Percentiles rank a stretch among this genome's conserved stretches.
Evolutionary conservation across 2,797 vertebrate genomes (phyloP).

Genomic region (Lophura swinhoii): DNA sequence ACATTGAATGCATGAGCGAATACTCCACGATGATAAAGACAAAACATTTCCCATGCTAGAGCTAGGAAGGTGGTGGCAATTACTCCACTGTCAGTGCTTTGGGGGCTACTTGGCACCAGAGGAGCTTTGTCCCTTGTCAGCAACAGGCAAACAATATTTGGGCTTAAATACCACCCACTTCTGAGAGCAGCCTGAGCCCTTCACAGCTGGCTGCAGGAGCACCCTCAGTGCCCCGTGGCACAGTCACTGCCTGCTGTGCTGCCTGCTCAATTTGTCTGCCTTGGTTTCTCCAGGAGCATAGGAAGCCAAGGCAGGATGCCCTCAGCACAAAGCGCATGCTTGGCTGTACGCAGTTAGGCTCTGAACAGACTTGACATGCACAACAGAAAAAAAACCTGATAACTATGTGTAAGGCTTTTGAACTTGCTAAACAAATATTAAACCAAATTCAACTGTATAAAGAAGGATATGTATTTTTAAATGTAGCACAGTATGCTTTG

Average conservation of each 20-base stretch:
- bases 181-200: background rate
- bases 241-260: background rate
- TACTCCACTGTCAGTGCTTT: background rate
- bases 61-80: background rate
- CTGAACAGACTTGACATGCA: rapidly evolving
- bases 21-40: background rate
- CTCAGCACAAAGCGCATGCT: background rate
- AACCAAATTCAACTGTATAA: background rate
- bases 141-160: background rate
- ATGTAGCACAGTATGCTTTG: background rate
- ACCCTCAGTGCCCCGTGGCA: background rate
- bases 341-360: background rate
- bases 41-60: background rate
- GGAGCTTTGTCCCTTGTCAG: background rate
- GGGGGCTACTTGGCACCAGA: background rate
- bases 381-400: background rate
- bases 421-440: background rate
- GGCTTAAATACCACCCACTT: background rate
- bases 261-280: background rate
- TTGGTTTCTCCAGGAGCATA: background rate
- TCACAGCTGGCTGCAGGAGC: background rate
- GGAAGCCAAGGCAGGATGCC: background rate
- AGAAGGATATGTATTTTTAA: background rate
- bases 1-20: background rate
- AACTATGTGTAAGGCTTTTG: background rate